A percentile compares a stretch with the other conserved stretches of the same genome.
Conservation (phyloP, 2,888 invertebrate genomes). For the Sphaerophoria taeniata region DNA sequence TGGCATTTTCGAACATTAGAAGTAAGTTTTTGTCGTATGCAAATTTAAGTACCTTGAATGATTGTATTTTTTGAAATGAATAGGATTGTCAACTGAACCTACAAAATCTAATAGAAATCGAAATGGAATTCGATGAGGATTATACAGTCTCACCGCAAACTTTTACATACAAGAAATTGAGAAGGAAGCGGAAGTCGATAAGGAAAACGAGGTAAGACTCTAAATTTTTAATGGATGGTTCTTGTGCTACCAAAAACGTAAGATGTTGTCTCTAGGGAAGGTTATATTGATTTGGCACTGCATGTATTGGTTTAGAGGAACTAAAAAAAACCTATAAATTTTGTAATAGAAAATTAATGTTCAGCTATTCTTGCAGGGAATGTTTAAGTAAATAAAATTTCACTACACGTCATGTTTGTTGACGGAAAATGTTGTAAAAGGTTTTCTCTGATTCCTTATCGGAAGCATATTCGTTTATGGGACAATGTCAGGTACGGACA, state of each 20-base stretch:
- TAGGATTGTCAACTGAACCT: conserved; percentile 83
- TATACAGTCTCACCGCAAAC: conserved; percentile 82
- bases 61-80: not conserved
- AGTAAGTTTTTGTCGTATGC: conserved; percentile 75
- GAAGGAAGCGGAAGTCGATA: conserved; percentile 81
- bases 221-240: conserved; percentile 6
- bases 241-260: not conserved
- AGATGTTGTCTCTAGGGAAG: not conserved
- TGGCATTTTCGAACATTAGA: conserved; percentile 82
- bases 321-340: no score
- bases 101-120: conserved; percentile 82
- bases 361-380: no score
- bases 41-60: not conserved
- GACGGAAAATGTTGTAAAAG: no score
- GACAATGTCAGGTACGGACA: no score
- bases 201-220: conserved; percentile 80
- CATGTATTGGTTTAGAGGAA: no score
- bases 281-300: no score
- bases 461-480: no score
- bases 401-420: no score
- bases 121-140: conserved; percentile 83
- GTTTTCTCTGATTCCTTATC: no score
- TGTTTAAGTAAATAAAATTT: no score
- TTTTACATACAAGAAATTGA: conserved; percentile 81
- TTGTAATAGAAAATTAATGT: no score